These are phyloP conservation scores for Tenebrosternarchus preto DNA, from an alignment of 2,113 vertebrate species.

Conservation along the genomic window DNA sequence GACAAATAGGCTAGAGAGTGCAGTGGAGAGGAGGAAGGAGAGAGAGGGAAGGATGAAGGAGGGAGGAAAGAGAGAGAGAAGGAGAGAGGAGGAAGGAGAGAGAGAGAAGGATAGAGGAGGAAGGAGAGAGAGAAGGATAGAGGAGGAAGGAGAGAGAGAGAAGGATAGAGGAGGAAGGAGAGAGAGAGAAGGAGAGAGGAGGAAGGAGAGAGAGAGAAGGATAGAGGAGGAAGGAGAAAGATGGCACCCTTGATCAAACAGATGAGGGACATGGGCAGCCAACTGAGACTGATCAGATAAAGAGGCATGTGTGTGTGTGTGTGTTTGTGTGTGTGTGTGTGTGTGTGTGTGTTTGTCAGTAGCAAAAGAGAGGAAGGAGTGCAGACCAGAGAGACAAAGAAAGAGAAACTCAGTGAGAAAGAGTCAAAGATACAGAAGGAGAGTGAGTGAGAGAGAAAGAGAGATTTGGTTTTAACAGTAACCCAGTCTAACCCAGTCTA, in stretches of 20 bases:
- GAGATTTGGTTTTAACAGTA: no score
- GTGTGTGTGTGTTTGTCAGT: no score
- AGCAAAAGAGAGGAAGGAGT: no score
- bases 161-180: not conserved
- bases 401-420: constrained; percentile 58
- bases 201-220: not conserved
- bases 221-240: constrained; percentile 28
- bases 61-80: not conserved
- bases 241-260: constrained; percentile 71
- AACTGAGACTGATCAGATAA: constrained; percentile 80
- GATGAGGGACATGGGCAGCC: constrained; percentile 73
- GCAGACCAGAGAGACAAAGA: constrained; percentile 51
- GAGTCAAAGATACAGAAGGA: constrained; percentile 28
- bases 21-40: constrained; percentile 7
- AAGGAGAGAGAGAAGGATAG: constrained; percentile 30
- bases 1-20: constrained; percentile 12
- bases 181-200: not conserved
- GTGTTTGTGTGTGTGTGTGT: no score
- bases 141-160: not conserved
- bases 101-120: not conserved
- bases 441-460: constrained; percentile 24
- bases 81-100: not conserved
- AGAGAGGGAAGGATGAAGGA: not conserved
- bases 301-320: constrained; percentile 49
- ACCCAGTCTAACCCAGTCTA: constrained; percentile 38